Evolutionary conservation across 2,888 invertebrate species (phyloP), one percentile per base, ranked within the genome.

Genomic region (Polymixis lichenea): DNA sequence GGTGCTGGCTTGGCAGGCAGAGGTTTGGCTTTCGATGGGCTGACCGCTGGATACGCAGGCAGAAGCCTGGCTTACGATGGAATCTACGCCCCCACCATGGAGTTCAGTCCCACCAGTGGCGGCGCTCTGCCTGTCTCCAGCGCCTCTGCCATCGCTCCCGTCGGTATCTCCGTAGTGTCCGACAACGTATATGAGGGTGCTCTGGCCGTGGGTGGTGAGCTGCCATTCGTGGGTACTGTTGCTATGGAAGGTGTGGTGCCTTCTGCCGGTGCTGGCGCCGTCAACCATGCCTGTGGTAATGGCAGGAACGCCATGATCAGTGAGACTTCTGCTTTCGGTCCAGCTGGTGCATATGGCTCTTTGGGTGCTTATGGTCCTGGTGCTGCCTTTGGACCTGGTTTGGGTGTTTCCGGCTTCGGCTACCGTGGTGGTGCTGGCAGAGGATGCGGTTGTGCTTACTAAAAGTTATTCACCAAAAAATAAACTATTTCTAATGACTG

Each of bases 261-360:
- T 51, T 92, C 93, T 76, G 87, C 86, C 70, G 94, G 94, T 15
- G 78, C 87, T 62, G 92, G 92, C 15, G 85, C 84, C 4, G 89
- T 93, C 19, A 83, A 89, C 0, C 92, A 94, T 72, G 90, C 92
- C 8, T 93, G 93, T 62, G 94, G 93, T 46, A 85, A 86, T 62
- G 91, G 90, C 11, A 80, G 81, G 8, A 71, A 87, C 19, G 87
- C 88, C 60, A 90, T 90, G 70, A 73, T 76, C 79, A 86, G 85
- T 72, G 89, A 60, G 73, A 53, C 70, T 38, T 7, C 77, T 65
- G 77, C 25, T 11, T 77, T 51, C 19, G 38, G 38, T 38, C 6
- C 38, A 38, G 38, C 38, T 38, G 38, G 38, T 38, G 38, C 38
- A 5, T 38, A 38, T 38, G 38, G 38, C 38, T 38, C 38, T 38